phyloP scores from a whole-genome alignment of 2,113 vertebrate species.

The Leptodactylus fuscus region DNA sequence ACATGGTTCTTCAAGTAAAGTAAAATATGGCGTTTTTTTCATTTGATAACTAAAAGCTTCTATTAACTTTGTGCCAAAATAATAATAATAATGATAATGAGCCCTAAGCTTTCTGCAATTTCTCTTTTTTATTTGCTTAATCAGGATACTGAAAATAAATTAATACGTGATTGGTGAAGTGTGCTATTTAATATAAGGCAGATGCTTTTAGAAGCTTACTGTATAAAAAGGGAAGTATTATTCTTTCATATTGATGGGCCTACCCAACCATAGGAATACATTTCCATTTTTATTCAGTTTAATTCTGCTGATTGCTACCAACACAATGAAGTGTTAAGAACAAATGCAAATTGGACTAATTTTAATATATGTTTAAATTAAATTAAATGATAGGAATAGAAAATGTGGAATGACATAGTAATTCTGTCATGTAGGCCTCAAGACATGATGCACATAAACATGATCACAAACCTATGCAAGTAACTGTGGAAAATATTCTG shows the following conservation, averaged over 20 bases:
- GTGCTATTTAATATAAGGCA: conserved; percentile 51
- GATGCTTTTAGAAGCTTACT: conserved; percentile 51
- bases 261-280: conserved; percentile 54
- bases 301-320: conserved; percentile 53
- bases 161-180: conserved; percentile 44
- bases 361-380: conserved; percentile 50
- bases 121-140: conserved; percentile 20
- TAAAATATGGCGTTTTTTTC: background rate
- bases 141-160: conserved; percentile 45
- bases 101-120: conserved; percentile 11
- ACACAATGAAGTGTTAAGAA: conserved; percentile 48
- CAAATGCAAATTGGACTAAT: conserved; percentile 48
- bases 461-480: background rate
- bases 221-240: conserved; percentile 40
- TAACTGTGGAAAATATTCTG: too few species aligned
- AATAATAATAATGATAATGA: conserved; percentile 25
- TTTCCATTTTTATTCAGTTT: conserved; percentile 56
- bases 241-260: conserved; percentile 49
- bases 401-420: background rate
- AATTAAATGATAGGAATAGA: conserved; percentile 18
- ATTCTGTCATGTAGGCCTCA: background rate
- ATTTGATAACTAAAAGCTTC: background rate
- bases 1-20: background rate
- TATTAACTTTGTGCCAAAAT: background rate
- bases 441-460: background rate